phyloP scores from a whole-genome alignment of 2,888 invertebrate genomes.

The Pristionchus arcanus region DNA sequence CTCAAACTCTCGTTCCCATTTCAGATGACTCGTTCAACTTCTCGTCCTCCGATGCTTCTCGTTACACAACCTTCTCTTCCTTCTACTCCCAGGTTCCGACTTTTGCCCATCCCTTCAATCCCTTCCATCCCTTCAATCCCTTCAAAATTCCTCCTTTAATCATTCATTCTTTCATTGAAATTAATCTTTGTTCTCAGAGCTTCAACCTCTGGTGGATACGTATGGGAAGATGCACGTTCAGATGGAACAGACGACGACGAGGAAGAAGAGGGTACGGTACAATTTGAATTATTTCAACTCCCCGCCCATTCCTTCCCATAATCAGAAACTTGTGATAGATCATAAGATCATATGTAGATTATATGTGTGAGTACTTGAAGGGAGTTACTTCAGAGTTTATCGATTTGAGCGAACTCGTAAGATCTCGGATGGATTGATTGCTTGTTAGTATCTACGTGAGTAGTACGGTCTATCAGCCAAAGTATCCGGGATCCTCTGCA shows the following conservation, averaged over 20 bases:
- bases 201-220: constrained; percentile 53
- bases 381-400: constrained; percentile 25
- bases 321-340: neutral
- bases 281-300: neutral
- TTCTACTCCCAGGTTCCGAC: constrained; percentile 61
- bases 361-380: neutral
- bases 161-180: neutral
- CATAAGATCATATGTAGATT: neutral
- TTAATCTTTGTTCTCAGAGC: constrained; percentile 39
- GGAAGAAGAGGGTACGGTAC: constrained; percentile 54
- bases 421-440: neutral
- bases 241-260: constrained; percentile 62
- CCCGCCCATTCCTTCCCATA: neutral
- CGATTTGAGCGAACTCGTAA: neutral
- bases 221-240: constrained; percentile 61
- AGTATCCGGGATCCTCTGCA: neutral
- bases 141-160: too few species aligned
- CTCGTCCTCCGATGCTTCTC: constrained; percentile 66
- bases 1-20: neutral
- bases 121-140: too few species aligned
- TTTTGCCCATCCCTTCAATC: too few species aligned
- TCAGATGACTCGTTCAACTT: constrained; percentile 3
- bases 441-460: neutral
- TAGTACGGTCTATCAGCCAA: neutral
- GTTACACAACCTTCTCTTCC: constrained; percentile 71